Evolutionary conservation across 1,140 invertebrate genomes (phyloP).

Genomic region (Melanaphis sacchari): DNA sequence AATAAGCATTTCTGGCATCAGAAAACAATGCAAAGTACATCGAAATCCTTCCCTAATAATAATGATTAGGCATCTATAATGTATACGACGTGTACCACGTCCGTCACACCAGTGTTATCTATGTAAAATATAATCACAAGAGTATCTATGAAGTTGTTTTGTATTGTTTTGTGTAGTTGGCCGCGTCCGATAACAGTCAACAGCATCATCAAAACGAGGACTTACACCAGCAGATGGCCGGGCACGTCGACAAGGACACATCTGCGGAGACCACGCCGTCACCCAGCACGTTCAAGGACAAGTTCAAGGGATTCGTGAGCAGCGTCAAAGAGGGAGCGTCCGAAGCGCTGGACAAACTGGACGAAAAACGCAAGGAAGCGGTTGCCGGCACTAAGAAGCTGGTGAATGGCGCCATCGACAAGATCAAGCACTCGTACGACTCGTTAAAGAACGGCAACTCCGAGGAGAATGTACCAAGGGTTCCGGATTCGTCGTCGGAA

Average conservation of each 20-base stretch:
- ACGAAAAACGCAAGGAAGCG: slow-evolving; percentile 43
- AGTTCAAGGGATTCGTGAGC: slow-evolving; percentile 22
- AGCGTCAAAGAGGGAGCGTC: slow-evolving; percentile 48
- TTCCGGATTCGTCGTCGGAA: background rate
- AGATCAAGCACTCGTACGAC: slow-evolving; percentile 19
- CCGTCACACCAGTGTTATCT: background rate
- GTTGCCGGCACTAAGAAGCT: background rate
- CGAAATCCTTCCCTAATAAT: too few species aligned
- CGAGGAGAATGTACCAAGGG: background rate
- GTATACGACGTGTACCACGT: background rate
- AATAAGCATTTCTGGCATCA: too few species aligned
- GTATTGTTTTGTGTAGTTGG: background rate
- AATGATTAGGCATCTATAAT: background rate
- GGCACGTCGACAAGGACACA: background rate
- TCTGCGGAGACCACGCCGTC: background rate
- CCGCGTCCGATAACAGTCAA: background rate
- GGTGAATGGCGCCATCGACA: slow-evolving; percentile 25
- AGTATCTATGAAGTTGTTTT: background rate
- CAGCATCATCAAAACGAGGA: background rate
- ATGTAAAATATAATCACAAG: background rate
- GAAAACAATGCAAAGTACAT: too few species aligned
- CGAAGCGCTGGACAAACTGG: background rate
- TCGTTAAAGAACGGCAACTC: background rate
- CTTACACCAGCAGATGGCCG: background rate
- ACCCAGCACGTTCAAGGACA: slow-evolving; percentile 34